Evolutionary conservation across 2,888 invertebrate genomes (phyloP), one percentile per base, ranked within the genome.

Genomic region (Oligia latruncula): DNA sequence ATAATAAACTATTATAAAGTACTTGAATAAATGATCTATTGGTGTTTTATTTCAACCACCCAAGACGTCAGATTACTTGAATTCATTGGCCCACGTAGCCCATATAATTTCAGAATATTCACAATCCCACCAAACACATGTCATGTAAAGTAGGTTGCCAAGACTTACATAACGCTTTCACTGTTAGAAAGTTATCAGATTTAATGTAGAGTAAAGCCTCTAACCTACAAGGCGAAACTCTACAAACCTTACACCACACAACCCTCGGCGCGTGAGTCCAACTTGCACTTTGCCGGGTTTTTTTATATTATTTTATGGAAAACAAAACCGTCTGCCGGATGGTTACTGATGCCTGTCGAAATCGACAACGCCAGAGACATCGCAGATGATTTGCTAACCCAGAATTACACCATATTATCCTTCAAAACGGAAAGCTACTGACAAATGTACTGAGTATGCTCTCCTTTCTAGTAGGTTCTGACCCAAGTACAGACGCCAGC

Each of bases 1-100:
- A 92, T 91, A 90, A 90, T 92, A 88, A 92, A 93, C 81, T 81
- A 88, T 87, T 92, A 91, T 92, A 92, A 92, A 91, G 82, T 89
- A 89, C 67, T 78, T 46, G 60, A 75, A 91, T 89, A 84, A 89
- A 89, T 85, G 65, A 70, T 79, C 17, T 52, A 81, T 72, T 82
- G 8, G 17, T 85, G 80, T 91, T 91, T 91, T 78, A 88, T 88
- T 91, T 84, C 9, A 40, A 68, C 11, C 4, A 13, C 43, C 46
- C 29, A 9, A 40, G 0, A 15, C 29, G 6, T 55, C 49, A 58
- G 23, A 23, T 29, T 49, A 40, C 40, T 52, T 72, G 46, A 15
- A 55, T 70, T 70, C 4, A 23, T 9, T 35, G 23, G 35, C 8
- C 29, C 1, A 71, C 55, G 15, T 35, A 60, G 15, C 20, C 13